Percentiles rank a stretch among this genome's conserved stretches.
phyloP scores from a whole-genome alignment of 2,113 vertebrate species.

The Turnix velox region DNA sequence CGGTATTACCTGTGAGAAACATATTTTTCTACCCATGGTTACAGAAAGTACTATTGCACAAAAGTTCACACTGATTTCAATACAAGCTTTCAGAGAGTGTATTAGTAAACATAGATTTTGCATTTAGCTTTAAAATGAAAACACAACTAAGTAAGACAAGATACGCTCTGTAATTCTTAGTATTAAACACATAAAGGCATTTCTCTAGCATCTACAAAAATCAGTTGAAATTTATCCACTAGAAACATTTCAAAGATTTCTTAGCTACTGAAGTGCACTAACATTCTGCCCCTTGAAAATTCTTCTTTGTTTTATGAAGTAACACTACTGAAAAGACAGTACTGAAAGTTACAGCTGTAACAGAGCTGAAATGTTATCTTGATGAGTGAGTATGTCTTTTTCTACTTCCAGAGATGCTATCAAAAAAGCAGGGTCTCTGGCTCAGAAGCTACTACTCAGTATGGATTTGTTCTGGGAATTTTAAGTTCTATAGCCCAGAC shows the following conservation, averaged over 20 bases:
- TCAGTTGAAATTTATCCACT: background rate
- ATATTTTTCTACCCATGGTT: background rate
- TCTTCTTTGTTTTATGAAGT: background rate
- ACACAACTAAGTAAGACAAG: background rate
- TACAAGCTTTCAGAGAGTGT: background rate
- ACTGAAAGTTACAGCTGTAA: background rate
- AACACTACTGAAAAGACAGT: background rate
- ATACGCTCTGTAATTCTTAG: background rate
- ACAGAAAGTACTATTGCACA: background rate
- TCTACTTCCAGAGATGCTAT: background rate
- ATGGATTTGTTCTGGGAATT: background rate
- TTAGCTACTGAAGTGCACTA: background rate
- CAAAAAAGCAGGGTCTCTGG: background rate
- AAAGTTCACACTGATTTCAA: background rate
- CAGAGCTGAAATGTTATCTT: background rate
- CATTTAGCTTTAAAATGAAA: background rate
- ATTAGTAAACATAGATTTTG: background rate
- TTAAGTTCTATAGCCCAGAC: background rate
- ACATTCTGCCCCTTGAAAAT: background rate
- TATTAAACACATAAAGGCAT: background rate
- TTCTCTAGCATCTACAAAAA: background rate
- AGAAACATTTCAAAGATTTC: background rate
- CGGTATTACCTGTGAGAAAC: background rate
- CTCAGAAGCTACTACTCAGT: background rate
- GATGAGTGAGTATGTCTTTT: background rate